Base-by-base conservation (phyloP, 2,113 vertebrate genomes). In the Anas platyrhynchos region DNA sequence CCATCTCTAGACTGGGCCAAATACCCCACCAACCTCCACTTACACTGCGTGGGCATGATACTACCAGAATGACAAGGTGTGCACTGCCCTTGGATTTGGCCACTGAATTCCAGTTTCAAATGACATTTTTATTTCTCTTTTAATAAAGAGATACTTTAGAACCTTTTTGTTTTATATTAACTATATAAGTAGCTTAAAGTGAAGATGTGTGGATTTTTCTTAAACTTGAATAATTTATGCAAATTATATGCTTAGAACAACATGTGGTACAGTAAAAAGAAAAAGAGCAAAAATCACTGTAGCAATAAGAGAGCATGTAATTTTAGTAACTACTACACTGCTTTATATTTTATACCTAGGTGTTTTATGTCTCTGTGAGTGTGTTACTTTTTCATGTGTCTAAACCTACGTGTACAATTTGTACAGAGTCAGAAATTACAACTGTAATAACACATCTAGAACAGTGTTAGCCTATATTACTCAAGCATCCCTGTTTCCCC, bases 271-370 rank as follows among this genome's bases (percentile, higher is more conserved):
- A 96, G 96, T 97, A 86, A 97, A 97, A 95, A 97, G 76, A 83
- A 96, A 96, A 97, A 98, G 95, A 97, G 97, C 97, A 98, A 98
- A 98, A 98, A 98, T 98, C 97, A 98, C 96, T 97, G 90, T 96
- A 97, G 91, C 93, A 97, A 96, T 93, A 97, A 97, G 97, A 98
- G 95, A 98, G 92, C 96, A 96, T 96, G 97, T 96, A 94, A 95
- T 94, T 93, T 97, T 97, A 98, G 95, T 97, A 94, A 95, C 76
- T 97, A 96, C 95, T 97, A 92, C 96, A 95, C 93, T 94, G 88
- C 80, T 97, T 97, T 96, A 96, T 96, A 94, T 96, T 97, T 97
- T 96, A 97, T 94, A 98, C 93, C 59, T 96, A 97, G 95, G 90
- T 88, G 95, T 96, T 95, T 97, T 96, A 96, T 97, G 97, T 97